Evolutionary conservation across 1,140 invertebrate genomes (phyloP).

Genomic region (Druon quercuslanigerum): DNA sequence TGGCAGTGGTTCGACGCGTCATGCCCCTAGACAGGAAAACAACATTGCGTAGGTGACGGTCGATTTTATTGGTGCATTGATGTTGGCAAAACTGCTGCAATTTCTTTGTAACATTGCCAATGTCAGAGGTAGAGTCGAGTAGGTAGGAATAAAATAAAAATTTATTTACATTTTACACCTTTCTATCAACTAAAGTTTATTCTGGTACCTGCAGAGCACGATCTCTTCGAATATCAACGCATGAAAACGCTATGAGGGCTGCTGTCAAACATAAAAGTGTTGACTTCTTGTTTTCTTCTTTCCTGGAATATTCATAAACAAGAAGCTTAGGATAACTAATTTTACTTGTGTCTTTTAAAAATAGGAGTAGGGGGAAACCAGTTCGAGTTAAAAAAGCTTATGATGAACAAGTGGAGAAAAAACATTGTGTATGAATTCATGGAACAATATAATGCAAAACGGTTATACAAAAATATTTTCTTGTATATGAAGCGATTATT

Average conservation of each 20-base stretch:
- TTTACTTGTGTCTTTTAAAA: neutral
- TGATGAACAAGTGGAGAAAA: neutral
- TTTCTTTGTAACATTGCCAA: slow-evolving; percentile 15
- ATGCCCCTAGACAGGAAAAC: slow-evolving; percentile 27
- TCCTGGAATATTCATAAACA: slow-evolving; percentile 1
- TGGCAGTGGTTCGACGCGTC: neutral
- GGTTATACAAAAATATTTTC: too few relatives aligned
- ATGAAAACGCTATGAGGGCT: slow-evolving; percentile 22
- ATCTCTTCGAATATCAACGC: slow-evolving; percentile 14
- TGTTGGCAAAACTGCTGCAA: neutral
- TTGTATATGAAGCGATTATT: too few relatives aligned
- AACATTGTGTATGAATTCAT: too few relatives aligned
- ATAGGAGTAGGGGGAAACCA: neutral
- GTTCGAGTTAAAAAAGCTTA: neutral
- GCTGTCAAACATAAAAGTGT: slow-evolving; percentile 24
- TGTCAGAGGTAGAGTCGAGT: slow-evolving; percentile 10
- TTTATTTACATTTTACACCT: slow-evolving; percentile 13
- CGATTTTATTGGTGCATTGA: slow-evolving; percentile 51
- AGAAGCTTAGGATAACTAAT: slow-evolving; percentile 25
- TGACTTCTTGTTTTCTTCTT: slow-evolving; percentile 12
- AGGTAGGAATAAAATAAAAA: slow-evolving; percentile 18
- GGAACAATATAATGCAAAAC: too few relatives aligned
- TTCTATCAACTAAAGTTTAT: neutral
- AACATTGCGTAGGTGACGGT: slow-evolving; percentile 45
- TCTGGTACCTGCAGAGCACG: neutral